phyloP scores from a whole-genome alignment of 2,888 invertebrate species.

The Cataglyphis rosenhaueri region DNA sequence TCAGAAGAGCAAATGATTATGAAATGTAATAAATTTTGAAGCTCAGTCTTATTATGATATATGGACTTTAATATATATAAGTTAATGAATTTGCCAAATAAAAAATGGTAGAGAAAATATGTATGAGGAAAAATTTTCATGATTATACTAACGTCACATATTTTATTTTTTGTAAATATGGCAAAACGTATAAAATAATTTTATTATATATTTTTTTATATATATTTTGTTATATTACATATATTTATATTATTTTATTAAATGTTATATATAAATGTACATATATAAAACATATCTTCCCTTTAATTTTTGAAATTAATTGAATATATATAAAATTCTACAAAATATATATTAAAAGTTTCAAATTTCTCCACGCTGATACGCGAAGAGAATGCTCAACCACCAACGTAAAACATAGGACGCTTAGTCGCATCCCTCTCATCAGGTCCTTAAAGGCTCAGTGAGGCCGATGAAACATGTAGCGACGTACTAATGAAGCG shows the following conservation, averaged over 20 bases:
- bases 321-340: constrained; percentile 2
- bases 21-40: neutral
- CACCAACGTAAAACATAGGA: constrained; percentile 20
- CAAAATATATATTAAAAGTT: neutral
- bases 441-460: constrained; percentile 58
- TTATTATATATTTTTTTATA: neutral
- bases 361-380: neutral
- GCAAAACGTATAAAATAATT: neutral
- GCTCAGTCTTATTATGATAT: neutral
- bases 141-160: neutral
- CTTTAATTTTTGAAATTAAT: neutral
- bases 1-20: neutral
- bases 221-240: neutral
- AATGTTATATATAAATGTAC: too few relatives aligned
- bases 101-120: neutral
- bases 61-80: neutral
- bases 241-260: too few relatives aligned
- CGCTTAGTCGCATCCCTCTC: constrained; percentile 50
- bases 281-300: too few relatives aligned
- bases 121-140: neutral
- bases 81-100: neutral
- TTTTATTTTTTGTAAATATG: neutral
- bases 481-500: constrained; percentile 63
- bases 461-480: constrained; percentile 58
- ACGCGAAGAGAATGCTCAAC: neutral